These are phyloP conservation scores for Malurus splendens DNA, from an alignment of 2,797 vertebrate genomes.

Conservation along the genomic window DNA sequence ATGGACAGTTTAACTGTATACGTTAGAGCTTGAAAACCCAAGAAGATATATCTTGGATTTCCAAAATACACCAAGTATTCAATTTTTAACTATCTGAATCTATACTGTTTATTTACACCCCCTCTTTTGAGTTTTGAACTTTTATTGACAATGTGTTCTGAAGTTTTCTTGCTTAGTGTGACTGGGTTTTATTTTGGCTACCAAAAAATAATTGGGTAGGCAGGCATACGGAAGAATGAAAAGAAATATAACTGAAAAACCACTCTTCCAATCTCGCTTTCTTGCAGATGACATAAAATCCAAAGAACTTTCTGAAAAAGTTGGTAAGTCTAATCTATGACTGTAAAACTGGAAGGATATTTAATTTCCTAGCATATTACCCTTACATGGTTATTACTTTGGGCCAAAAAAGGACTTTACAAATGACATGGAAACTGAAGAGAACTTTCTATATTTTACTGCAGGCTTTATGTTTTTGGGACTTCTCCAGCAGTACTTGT, in stretches of 20 bases:
- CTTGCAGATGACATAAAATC: not conserved
- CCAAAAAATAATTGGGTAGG: not conserved
- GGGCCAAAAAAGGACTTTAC: not conserved
- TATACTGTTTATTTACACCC: not conserved
- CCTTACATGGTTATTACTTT: not conserved
- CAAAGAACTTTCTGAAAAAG: not conserved
- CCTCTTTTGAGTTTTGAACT: not conserved
- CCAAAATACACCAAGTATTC: not conserved
- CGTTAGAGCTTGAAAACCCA: not conserved
- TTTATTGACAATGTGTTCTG: not conserved
- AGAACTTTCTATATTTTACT: conserved; percentile 23
- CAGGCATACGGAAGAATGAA: not conserved
- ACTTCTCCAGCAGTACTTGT: conserved; percentile 1
- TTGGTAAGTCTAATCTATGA: not conserved
- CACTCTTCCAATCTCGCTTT: not conserved
- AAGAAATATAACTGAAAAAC: not conserved
- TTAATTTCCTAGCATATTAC: not conserved
- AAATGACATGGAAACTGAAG: not conserved
- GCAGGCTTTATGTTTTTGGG: conserved; percentile 11
- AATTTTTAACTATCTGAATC: not conserved
- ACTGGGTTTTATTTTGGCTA: not conserved
- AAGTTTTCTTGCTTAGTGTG: not conserved
- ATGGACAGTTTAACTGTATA: not conserved
- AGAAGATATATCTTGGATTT: not conserved
- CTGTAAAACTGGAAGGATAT: not conserved